Percentiles rank a stretch among this genome's conserved stretches.
Conservation (phyloP, 2,113 vertebrate genomes). For the Rissa tridactyla region DNA sequence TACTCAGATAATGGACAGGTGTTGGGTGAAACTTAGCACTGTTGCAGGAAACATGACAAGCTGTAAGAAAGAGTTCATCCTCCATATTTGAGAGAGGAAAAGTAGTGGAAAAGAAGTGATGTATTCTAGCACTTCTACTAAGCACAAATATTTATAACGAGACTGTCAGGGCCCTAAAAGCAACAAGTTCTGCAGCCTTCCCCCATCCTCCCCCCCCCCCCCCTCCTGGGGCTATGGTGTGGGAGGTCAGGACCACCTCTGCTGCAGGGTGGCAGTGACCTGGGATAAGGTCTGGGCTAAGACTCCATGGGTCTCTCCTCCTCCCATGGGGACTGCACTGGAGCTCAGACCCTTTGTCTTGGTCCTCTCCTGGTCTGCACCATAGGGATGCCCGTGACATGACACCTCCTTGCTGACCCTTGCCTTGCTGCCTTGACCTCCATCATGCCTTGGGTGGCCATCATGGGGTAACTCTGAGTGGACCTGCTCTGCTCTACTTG, state of each 20-base stretch:
- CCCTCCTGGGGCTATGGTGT: background rate
- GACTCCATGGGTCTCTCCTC: background rate
- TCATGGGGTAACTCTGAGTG: background rate
- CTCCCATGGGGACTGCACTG: background rate
- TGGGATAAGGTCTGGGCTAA: background rate
- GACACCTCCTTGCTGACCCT: background rate
- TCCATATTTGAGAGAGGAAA: background rate
- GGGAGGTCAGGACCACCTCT: accelerated
- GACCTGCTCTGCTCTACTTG: background rate
- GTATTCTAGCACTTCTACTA: background rate
- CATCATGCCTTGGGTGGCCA: background rate
- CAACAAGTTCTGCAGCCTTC: background rate
- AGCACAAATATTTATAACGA: background rate
- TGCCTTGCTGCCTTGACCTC: background rate
- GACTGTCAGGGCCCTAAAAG: accelerated
- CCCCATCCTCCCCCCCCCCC: background rate
- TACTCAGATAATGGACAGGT: background rate
- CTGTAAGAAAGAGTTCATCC: background rate
- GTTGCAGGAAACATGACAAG: background rate
- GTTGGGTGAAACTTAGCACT: background rate
- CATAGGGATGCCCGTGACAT: accelerated
- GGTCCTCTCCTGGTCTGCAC: accelerated
- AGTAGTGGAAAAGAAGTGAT: accelerated
- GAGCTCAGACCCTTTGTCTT: background rate
- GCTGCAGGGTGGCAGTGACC: background rate